These are phyloP conservation scores for Slavum lentiscoides DNA, from an alignment of 2,888 invertebrate genomes.

Conservation along the genomic window DNA sequence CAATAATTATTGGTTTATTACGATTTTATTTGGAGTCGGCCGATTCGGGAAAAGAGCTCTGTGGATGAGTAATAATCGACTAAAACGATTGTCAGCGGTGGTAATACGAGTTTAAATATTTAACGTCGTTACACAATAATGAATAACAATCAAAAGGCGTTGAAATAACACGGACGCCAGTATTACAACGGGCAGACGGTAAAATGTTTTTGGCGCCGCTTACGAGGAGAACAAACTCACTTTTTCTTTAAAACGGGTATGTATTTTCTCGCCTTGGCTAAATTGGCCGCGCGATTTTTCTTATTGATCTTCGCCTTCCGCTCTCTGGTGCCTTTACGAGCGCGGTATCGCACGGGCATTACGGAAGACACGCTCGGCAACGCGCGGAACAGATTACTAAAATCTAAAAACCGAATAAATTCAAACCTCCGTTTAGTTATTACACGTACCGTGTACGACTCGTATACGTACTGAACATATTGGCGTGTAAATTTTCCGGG, in stretches of 20 bases:
- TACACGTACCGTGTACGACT: not conserved
- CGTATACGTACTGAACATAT: conserved; percentile 37
- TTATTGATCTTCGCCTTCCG: conserved; percentile 66
- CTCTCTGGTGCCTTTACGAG: conserved; percentile 81
- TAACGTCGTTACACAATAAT: too few species aligned
- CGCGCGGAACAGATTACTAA: conserved; percentile 30
- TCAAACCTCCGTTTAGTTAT: too few species aligned
- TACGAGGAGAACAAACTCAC: not conserved
- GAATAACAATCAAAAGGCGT: too few species aligned
- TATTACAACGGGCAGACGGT: too few species aligned
- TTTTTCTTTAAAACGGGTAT: conserved; percentile 42
- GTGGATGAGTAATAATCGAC: too few species aligned
- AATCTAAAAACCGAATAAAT: conserved; percentile 16
- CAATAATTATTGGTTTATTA: too few species aligned
- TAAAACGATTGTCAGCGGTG: too few species aligned
- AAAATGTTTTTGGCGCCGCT: too few species aligned
- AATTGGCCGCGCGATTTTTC: conserved; percentile 62
- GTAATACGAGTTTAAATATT: too few species aligned
- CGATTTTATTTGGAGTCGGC: too few species aligned
- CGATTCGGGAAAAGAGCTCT: too few species aligned
- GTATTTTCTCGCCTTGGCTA: conserved; percentile 45
- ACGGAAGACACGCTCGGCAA: conserved; percentile 33
- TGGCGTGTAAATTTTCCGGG: not conserved
- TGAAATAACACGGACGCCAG: too few species aligned
- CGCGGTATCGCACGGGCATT: conserved; percentile 58